Evolutionary conservation across 2,888 invertebrate genomes (phyloP).

Genomic region (Idaea biselata): DNA sequence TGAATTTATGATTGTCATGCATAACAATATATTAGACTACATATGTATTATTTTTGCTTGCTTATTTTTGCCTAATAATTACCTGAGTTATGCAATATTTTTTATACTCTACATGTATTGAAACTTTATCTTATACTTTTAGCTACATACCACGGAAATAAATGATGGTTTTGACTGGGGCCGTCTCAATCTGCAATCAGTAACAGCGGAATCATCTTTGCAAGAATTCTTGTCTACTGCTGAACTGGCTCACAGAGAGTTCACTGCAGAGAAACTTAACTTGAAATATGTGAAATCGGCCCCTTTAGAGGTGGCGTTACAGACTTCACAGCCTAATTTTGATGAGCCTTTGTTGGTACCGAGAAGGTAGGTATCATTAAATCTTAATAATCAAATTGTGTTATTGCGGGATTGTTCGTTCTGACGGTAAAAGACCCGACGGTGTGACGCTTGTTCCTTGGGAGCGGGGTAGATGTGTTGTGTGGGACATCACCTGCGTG

Average conservation of each 20-base stretch:
- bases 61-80: not conserved
- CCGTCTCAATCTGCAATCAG: conserved; percentile 92
- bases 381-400: no score
- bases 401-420: no score
- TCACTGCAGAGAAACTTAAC: conserved; percentile 94
- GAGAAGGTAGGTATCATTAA: conserved; percentile 78
- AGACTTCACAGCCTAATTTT: conserved; percentile 69
- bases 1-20: no score
- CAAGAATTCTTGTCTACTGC: conserved; percentile 98
- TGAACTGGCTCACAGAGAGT: conserved; percentile 96
- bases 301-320: conserved; percentile 60
- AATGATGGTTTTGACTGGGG: conserved; percentile 96
- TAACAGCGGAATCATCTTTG: conserved; percentile 97
- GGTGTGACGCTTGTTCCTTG: no score
- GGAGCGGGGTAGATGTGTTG: no score
- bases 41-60: not conserved
- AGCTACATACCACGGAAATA: conserved; percentile 92
- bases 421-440: no score
- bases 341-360: conserved; percentile 83
- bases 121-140: conserved; percentile 18
- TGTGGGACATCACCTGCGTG: no score
- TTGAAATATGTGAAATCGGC: conserved; percentile 78
- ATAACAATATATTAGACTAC: no score
- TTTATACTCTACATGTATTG: conserved; percentile 5
- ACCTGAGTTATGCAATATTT: not conserved